Evolutionary conservation across 2,888 invertebrate genomes (phyloP).

Genomic region (Dasysyrphus albostriatus): DNA sequence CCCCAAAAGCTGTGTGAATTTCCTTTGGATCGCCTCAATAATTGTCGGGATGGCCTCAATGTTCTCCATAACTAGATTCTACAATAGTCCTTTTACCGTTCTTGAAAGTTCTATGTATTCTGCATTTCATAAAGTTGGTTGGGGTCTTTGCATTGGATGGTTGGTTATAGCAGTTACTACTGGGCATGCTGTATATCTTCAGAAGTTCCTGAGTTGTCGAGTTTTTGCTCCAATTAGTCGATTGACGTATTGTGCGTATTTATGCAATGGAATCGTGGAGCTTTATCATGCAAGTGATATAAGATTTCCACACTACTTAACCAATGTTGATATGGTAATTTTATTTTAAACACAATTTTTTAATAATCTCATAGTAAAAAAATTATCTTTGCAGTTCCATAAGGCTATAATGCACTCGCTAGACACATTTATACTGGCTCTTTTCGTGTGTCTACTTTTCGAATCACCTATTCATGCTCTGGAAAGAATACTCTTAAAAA

Average conservation of each 20-base stretch:
- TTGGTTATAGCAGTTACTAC: slow-evolving; percentile 87
- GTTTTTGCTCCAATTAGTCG: slow-evolving; percentile 88
- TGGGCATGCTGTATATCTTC: slow-evolving; percentile 86
- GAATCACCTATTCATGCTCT: slow-evolving; percentile 90
- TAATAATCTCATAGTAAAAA: not conserved
- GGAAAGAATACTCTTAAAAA: slow-evolving; percentile 87
- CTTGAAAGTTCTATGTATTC: slow-evolving; percentile 88
- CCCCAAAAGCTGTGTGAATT: slow-evolving; percentile 81
- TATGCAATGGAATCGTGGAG: slow-evolving; percentile 89
- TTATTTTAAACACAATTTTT: not conserved
- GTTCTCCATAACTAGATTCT: slow-evolving; percentile 87
- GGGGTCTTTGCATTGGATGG: slow-evolving; percentile 89
- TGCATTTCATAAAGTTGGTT: slow-evolving; percentile 87
- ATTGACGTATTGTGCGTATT: slow-evolving; percentile 89
- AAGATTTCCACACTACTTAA: slow-evolving; percentile 86
- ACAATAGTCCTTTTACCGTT: slow-evolving; percentile 86
- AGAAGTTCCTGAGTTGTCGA: slow-evolving; percentile 78
- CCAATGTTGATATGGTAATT: slow-evolving; percentile 87
- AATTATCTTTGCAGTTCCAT: slow-evolving; percentile 84
- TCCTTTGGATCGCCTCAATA: slow-evolving; percentile 78
- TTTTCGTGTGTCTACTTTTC: slow-evolving; percentile 87
- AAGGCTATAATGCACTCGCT: slow-evolving; percentile 83
- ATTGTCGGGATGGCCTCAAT: slow-evolving; percentile 86
- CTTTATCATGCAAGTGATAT: slow-evolving; percentile 87
- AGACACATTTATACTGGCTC: slow-evolving; percentile 86